Base-by-base conservation (phyloP, 2,888 invertebrate species). In the Graphium colonna region DNA sequence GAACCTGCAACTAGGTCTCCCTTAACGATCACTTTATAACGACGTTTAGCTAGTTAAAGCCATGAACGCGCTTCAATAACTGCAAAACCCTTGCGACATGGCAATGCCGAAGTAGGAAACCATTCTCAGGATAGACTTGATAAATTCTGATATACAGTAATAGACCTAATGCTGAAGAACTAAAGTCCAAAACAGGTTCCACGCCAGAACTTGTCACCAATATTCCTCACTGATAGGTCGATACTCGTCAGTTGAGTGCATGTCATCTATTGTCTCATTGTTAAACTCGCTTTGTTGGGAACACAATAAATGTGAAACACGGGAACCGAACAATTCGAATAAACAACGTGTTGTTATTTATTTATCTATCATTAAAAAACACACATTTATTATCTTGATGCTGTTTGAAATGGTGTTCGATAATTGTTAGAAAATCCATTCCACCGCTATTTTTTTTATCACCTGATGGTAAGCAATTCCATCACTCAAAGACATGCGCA, bases 211-310 rank as follows among this genome's bases (percentile, higher is more conserved):
- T 2, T 39, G 26, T 15, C 44, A 18, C 16, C 17, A 49, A 42
- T 26, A 39, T 17, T 42, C 12, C 18, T 13, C n/a, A n/a, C 0
- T 3, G 15, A 18, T 31, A 33, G 28, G 7, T 51, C 45, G n/a
- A 46, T 40, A 21, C 26, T 18, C 21, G 43, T 51, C 39, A 51
- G 15, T 41, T 31, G 31, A 52, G 18, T 40, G 40, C 31, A n/a
- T 48, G 39, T 9, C 39, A 39, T 51, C 46, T 41, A 41, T 39
- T 44, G 31, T 52, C 13, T 43, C 31, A 18, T 46, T 33, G 40
- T 21, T 8, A 21, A 52, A 52, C 52, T 51, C 15, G 13, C 13
- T 45, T 51, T 21, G 40, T 46, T 45, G 39, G 17, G 39, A 28
- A 45, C 0, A 3, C 16, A 39, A 51, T 51, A 38, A 39, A 44